A percentile compares a stretch with the other conserved stretches of the same genome.
Conservation (phyloP, 53 echinoderm and acorn worm species). For the Arbacia lixula region DNA sequence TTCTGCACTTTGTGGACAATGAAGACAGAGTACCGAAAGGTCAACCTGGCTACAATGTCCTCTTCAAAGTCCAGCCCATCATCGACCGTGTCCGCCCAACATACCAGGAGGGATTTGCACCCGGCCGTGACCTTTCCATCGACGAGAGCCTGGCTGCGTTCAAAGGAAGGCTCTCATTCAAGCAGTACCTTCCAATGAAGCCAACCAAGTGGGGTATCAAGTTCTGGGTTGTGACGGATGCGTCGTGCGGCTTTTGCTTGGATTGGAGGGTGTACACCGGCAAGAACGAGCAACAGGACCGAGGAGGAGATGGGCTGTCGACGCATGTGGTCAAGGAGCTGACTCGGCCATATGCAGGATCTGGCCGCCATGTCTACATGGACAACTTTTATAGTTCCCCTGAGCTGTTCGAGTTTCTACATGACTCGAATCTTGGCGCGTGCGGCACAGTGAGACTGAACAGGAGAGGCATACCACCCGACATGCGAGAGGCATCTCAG, state of each 20-base stretch:
- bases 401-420: constrained; percentile 4
- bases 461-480: not conserved
- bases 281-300: constrained; percentile 6
- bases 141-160: constrained; percentile 48
- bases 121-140: constrained; percentile 1
- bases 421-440: not conserved
- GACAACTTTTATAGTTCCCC: constrained; percentile 32
- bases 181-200: constrained; percentile 42
- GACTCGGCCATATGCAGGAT: not conserved
- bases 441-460: not conserved
- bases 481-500: not conserved
- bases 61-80: constrained; percentile 26
- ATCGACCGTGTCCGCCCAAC: constrained; percentile 1
- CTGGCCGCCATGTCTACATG: not conserved
- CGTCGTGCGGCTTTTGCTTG: constrained; percentile 4
- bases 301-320: not conserved
- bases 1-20: constrained; percentile 31
- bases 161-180: constrained; percentile 36
- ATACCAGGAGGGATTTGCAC: not conserved
- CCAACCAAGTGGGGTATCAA: constrained; percentile 52
- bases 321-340: constrained; percentile 6
- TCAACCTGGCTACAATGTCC: not conserved
- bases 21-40: not conserved
- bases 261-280: constrained; percentile 39
- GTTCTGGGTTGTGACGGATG: constrained; percentile 21